A percentile compares a stretch with the other conserved stretches of the same genome.
Evolutionary conservation across 2,797 vertebrate genomes (phyloP).

Genomic region (Rhinichthys osculus): DNA sequence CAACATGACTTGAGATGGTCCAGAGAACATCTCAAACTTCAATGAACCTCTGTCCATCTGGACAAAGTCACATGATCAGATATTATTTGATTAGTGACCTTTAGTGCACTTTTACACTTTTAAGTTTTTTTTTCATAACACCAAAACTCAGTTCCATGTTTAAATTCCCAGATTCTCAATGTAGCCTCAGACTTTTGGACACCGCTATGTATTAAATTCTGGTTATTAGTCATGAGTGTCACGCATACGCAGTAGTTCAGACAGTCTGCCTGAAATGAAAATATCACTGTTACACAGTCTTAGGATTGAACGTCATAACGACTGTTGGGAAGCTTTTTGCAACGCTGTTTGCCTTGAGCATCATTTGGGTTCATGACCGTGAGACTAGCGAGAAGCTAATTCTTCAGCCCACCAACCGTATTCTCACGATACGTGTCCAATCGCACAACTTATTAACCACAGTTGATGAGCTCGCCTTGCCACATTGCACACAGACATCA

Average conservation of each 20-base stretch:
- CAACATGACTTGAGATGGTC: background rate
- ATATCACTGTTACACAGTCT: background rate
- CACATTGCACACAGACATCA: background rate
- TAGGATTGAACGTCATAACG: background rate
- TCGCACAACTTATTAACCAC: background rate
- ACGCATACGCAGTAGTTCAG: no score
- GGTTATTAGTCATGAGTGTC: background rate
- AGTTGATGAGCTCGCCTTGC: background rate
- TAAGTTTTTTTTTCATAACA: no score
- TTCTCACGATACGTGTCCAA: background rate
- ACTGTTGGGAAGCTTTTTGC: background rate
- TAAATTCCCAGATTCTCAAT: background rate
- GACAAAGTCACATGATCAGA: background rate
- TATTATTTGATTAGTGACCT: background rate
- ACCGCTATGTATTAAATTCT: background rate
- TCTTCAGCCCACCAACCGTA: slow-evolving; percentile 15
- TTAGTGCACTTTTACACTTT: background rate
- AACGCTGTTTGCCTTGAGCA: background rate
- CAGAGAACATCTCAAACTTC: background rate
- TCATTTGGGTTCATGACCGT: background rate
- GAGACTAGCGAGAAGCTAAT: background rate
- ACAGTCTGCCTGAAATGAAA: background rate
- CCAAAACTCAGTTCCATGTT: background rate
- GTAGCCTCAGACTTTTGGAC: background rate
- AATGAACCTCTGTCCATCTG: background rate